A percentile compares a stretch with the other conserved stretches of the same genome.
These are phyloP conservation scores for Sebastes ruberrimus DNA, from an alignment of 2,797 vertebrate genomes.

Conservation along the genomic window DNA sequence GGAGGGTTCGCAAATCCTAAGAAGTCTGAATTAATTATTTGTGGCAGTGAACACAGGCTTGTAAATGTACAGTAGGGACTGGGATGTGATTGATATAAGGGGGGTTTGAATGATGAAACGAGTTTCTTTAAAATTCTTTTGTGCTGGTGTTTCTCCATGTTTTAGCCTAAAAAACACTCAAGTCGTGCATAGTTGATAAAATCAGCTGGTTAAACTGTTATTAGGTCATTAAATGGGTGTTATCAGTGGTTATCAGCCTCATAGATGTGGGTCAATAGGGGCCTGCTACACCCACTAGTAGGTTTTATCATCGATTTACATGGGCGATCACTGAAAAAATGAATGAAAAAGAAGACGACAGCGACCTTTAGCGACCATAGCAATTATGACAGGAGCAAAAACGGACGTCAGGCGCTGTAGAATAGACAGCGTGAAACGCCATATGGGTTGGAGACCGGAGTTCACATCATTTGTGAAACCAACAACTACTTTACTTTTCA, in stretches of 20 bases:
- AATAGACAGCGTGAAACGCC: background rate
- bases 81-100: background rate
- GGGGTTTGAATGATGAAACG: background rate
- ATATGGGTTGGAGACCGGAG: no score
- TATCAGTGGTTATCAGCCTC: background rate
- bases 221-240: background rate
- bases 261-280: background rate
- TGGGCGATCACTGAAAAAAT: background rate
- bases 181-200: background rate
- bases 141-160: background rate
- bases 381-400: no score
- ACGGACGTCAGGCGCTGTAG: background rate
- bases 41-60: conserved; percentile 26
- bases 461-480: no score
- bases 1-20: conserved; percentile 21
- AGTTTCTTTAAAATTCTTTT: background rate
- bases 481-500: no score
- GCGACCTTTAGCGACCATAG: fast-evolving
- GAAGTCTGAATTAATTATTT: conserved; percentile 30
- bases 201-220: background rate
- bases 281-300: background rate
- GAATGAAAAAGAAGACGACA: background rate
- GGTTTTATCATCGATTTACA: background rate
- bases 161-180: background rate
- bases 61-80: background rate